Evolutionary conservation across 1,140 invertebrate genomes (phyloP).

Genomic region (Luehdorfia chinensis): DNA sequence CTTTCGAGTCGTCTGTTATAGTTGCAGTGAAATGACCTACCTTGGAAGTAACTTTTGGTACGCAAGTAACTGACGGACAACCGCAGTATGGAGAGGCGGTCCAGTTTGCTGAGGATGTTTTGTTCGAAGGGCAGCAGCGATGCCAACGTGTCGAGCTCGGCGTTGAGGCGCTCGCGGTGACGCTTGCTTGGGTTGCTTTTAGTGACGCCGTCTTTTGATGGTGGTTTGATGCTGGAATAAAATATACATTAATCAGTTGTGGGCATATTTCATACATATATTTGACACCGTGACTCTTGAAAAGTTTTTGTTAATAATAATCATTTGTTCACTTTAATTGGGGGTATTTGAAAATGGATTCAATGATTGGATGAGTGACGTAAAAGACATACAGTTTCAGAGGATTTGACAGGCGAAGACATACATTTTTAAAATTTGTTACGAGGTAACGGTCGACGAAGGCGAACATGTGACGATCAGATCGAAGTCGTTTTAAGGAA

Average conservation of each 20-base stretch:
- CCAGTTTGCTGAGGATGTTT: constrained; percentile 98
- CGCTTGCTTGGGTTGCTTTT: constrained; percentile 99
- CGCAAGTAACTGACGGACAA: constrained; percentile 98
- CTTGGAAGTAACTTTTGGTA: constrained; percentile 99
- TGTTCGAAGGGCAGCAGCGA: constrained; percentile 98
- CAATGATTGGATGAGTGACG: no score
- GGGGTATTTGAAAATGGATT: no score
- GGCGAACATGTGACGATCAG: no score
- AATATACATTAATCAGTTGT: neutral
- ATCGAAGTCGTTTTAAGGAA: no score
- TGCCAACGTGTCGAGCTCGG: constrained; percentile 98
- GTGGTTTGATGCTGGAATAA: constrained; percentile 90
- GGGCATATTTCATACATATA: neutral
- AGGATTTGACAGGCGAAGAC: no score
- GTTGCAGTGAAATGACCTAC: no score
- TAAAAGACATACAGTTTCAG: no score
- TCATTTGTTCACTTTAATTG: no score
- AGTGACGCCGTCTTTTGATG: constrained; percentile 96
- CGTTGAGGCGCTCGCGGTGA: constrained; percentile 97
- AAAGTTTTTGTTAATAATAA: neutral
- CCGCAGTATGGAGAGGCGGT: constrained; percentile 97
- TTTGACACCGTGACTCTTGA: neutral
- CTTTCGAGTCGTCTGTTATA: no score
- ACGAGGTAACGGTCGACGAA: no score
- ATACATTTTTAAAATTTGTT: no score